phyloP scores from a whole-genome alignment of 1,140 invertebrate species.

The Scaptomyza pallida region DNA sequence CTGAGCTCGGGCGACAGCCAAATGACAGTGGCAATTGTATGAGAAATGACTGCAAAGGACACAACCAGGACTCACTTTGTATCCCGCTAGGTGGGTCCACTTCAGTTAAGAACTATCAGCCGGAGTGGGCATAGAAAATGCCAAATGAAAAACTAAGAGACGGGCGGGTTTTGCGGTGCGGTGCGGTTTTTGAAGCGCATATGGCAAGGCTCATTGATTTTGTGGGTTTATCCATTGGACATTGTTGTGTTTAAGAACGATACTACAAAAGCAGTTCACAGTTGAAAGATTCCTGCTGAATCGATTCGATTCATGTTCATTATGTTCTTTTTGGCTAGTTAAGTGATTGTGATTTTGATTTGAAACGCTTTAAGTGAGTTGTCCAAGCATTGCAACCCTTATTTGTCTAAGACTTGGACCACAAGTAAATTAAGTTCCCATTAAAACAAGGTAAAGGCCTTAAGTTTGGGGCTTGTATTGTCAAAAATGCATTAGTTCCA shows the following conservation, averaged over 20 bases:
- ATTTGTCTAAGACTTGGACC: too few relatives aligned
- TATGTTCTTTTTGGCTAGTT: not conserved
- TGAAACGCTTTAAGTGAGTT: not conserved
- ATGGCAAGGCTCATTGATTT: constrained; percentile 66
- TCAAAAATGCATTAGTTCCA: too few relatives aligned
- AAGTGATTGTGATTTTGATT: not conserved
- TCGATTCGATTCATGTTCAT: not conserved
- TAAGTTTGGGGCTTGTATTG: not conserved
- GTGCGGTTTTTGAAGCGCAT: constrained; percentile 43
- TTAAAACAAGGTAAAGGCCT: not conserved
- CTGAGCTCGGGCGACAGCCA: constrained; percentile 38
- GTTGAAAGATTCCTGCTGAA: not conserved
- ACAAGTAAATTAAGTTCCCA: not conserved
- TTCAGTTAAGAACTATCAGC: constrained; percentile 29
- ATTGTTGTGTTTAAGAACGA: not conserved
- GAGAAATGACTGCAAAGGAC: constrained; percentile 72
- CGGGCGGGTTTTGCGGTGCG: not conserved
- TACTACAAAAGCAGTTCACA: not conserved
- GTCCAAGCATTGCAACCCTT: not conserved
- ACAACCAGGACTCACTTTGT: constrained; percentile 16
- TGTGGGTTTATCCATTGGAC: constrained; percentile 5
- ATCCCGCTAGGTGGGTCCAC: constrained; percentile 31
- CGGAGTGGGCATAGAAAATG: not conserved
- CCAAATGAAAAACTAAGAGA: not conserved
- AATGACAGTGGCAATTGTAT: constrained; percentile 82